These are phyloP conservation scores for Andricus grossulariae DNA, from an alignment of 1,140 invertebrate species.

Conservation along the genomic window DNA sequence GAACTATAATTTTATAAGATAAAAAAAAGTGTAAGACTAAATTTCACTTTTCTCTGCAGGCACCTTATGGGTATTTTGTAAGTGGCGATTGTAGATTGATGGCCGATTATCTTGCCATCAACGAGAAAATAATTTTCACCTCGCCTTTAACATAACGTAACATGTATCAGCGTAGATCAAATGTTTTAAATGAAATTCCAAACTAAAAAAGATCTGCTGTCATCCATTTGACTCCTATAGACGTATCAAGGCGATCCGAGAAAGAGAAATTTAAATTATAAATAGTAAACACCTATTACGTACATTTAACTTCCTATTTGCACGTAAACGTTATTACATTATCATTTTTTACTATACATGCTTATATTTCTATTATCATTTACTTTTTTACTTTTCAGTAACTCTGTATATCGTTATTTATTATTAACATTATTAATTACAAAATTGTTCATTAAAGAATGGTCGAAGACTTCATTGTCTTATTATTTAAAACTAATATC, in stretches of 20 bases:
- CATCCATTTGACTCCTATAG: not conserved
- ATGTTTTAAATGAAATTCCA: not conserved
- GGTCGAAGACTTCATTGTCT: too few species aligned
- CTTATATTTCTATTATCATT: too few species aligned
- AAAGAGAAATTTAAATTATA: not conserved
- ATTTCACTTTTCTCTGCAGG: constrained; percentile 12
- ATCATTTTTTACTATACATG: not conserved
- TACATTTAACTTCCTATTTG: not conserved
- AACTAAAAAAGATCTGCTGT: not conserved
- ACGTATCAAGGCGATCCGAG: not conserved
- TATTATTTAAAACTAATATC: too few species aligned
- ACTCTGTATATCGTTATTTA: too few species aligned
- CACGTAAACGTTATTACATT: not conserved
- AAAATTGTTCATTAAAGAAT: too few species aligned
- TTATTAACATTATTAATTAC: too few species aligned
- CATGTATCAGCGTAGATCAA: not conserved
- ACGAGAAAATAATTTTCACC: constrained; percentile 17
- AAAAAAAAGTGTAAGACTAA: not conserved
- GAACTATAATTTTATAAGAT: not conserved
- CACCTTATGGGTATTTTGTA: not conserved
- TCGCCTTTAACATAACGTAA: constrained; percentile 8
- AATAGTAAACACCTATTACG: not conserved
- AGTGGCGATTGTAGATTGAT: constrained; percentile 16
- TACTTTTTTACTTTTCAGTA: too few species aligned
- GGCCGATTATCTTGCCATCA: not conserved